Evolutionary conservation across 1,140 invertebrate genomes (phyloP), one percentile per base, ranked within the genome.

Genomic region (Drosophila sproati): DNA sequence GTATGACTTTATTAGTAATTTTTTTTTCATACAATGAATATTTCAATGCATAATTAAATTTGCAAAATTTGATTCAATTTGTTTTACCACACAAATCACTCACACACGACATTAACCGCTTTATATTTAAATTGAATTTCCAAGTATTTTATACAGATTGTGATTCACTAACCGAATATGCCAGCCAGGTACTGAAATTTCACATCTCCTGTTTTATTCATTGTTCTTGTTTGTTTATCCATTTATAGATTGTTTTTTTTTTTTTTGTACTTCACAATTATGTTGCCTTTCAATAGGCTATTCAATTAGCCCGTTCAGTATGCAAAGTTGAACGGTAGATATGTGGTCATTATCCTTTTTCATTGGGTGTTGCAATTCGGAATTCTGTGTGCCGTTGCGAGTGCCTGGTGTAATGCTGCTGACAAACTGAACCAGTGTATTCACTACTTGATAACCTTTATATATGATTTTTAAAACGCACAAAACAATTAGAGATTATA

Each of bases 101-200:
- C 29, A 50, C 68, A 62, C 51, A 63, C 51, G 20, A 55, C 28
- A 55, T 12, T 28, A 8, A 35, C 10, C 31, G 5, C n/a, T 8
- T 39, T 7, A 8, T 39, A 39, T 10, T 39, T 2, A 7, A 39
- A 39, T 10, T 7, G 1, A 20, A 20, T 20, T 20, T 20, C 20
- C 20, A 20, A 20, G 1, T 20, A 20, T 20, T 20, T 20, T 20
- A 20, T 1, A 20, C 20, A 20, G 35, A 41, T 39, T 39, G 12
- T 8, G 4, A 7, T 7, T 47, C 50, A 89, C 85, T 39, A 79
- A 89, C 85, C 85, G 57, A 73, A 73, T 31, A 89, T 55, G 5
- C 70, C 78, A 28, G 85, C 85, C 68, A 89, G 37, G 52, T 89
- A 89, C 31, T 89, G 85, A 45, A 64, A 57, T 57, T 81, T 89